phyloP scores from a whole-genome alignment of 2,797 vertebrate genomes.

The Zenarchopterus dispar region DNA sequence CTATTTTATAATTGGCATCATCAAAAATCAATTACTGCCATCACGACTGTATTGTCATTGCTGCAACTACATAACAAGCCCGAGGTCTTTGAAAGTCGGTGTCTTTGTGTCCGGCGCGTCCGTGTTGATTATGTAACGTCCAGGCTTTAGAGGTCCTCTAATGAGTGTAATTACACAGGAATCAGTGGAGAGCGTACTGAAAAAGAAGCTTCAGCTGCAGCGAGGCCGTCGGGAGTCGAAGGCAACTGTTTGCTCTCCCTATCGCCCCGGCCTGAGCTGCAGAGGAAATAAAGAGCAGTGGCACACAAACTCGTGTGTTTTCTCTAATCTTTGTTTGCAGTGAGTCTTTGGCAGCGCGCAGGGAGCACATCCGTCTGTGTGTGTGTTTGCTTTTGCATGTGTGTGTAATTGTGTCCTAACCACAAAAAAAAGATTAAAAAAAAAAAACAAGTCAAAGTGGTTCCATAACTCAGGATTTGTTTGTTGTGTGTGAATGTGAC shows the following conservation, averaged over 20 bases:
- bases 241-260: conserved; percentile 34
- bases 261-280: conserved; percentile 19
- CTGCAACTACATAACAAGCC: conserved; percentile 22
- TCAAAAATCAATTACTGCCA: conserved; percentile 69
- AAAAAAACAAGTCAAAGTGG: conserved; percentile 22
- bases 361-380: conserved; percentile 34
- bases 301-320: conserved; percentile 70
- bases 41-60: conserved; percentile 47
- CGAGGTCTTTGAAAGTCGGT: conserved; percentile 38
- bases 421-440: conserved; percentile 8
- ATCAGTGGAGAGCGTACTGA: conserved; percentile 21
- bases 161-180: conserved; percentile 63
- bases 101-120: conserved; percentile 55
- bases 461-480: neutral
- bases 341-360: conserved; percentile 44
- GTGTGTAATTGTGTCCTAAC: conserved; percentile 18
- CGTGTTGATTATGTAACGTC: conserved; percentile 42
- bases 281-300: conserved; percentile 67
- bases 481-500: conserved; percentile 9
- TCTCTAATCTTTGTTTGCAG: conserved; percentile 77
- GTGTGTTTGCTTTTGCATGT: conserved; percentile 14
- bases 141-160: conserved; percentile 30
- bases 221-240: neutral
- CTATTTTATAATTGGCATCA: conserved; percentile 58
- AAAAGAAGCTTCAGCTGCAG: conserved; percentile 8